Conservation (phyloP, 2,113 vertebrate species). For the Heliornis fulica region DNA sequence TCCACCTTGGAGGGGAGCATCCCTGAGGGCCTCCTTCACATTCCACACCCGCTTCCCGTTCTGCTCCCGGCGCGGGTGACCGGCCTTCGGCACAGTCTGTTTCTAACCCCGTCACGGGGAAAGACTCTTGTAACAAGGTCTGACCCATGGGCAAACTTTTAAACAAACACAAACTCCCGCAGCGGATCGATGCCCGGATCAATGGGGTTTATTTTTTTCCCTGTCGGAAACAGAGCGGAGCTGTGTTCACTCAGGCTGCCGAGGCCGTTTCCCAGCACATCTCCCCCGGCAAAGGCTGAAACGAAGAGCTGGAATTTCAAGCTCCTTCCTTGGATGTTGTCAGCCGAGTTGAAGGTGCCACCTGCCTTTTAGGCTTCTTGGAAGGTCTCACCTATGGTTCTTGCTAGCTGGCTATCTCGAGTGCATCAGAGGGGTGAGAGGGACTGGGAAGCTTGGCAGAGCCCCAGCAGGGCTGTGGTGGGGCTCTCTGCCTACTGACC, state of each 20-base stretch:
- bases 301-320: background rate
- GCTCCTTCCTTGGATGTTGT: background rate
- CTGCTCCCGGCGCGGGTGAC: background rate
- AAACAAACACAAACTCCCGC: slow-evolving; percentile 38
- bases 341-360: background rate
- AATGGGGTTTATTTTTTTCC: background rate
- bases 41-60: background rate
- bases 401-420: background rate
- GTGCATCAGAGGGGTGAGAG: background rate
- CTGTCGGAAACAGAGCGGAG: background rate
- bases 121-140: slow-evolving; percentile 1
- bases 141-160: slow-evolving; percentile 34
- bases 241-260: background rate
- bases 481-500: background rate
- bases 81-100: background rate
- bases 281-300: background rate
- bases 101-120: slow-evolving; percentile 14
- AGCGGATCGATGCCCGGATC: slow-evolving; percentile 40
- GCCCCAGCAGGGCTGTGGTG: background rate
- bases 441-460: background rate
- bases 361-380: background rate
- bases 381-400: background rate
- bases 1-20: background rate
- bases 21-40: background rate
- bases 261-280: background rate